These are phyloP conservation scores for Orthonyx spaldingii DNA, from an alignment of 2,113 vertebrate genomes.

Conservation along the genomic window DNA sequence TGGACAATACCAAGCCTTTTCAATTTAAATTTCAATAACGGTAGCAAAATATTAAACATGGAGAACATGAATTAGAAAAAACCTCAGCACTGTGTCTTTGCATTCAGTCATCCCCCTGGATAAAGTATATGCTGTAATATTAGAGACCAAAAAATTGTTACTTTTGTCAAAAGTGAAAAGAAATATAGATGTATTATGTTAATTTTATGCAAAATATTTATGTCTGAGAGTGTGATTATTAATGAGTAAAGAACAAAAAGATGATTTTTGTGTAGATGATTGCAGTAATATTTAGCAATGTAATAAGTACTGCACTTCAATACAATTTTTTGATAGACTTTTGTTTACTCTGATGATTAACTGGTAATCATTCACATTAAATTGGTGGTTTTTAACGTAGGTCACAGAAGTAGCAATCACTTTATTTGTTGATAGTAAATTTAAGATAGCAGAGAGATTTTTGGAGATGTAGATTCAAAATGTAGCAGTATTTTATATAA, in stretches of 20 bases:
- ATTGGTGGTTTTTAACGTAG: slow-evolving; percentile 22
- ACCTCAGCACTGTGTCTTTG: background rate
- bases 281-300: background rate
- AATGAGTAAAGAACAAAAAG: slow-evolving; percentile 47
- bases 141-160: background rate
- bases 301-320: slow-evolving; percentile 29
- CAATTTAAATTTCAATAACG: slow-evolving; percentile 67
- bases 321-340: slow-evolving; percentile 46
- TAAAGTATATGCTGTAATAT: background rate
- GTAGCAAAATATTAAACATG: slow-evolving; percentile 45
- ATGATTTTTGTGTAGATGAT: slow-evolving; percentile 32
- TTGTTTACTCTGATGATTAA: slow-evolving; percentile 57
- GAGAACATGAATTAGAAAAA: background rate
- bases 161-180: background rate
- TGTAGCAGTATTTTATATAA: background rate
- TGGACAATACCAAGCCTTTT: slow-evolving; percentile 62
- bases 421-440: slow-evolving; percentile 11
- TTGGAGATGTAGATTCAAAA: background rate
- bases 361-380: slow-evolving; percentile 13
- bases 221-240: slow-evolving; percentile 43
- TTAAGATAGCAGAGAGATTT: background rate
- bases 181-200: background rate
- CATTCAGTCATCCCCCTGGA: background rate
- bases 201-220: slow-evolving; percentile 50
- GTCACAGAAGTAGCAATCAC: slow-evolving; percentile 1